Percentiles rank a stretch among this genome's conserved stretches.
Conservation (phyloP, 1,140 invertebrate species). For the Sarcophaga bullata region DNA sequence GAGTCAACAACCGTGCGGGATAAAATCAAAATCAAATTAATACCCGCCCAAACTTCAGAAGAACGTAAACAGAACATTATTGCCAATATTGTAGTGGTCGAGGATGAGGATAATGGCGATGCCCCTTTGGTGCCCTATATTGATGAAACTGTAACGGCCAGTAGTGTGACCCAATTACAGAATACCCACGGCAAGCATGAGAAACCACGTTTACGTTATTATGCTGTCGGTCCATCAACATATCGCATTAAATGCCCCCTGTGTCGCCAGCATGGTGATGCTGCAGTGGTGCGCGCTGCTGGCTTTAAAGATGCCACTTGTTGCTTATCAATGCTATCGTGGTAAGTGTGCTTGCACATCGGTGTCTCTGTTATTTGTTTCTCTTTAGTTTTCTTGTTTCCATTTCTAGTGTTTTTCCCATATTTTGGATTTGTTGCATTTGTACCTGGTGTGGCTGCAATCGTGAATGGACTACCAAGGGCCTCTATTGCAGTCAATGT, state of each 20-base stretch:
- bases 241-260: constrained; percentile 58
- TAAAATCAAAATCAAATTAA: constrained; percentile 54
- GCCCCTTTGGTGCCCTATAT: constrained; percentile 55
- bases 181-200: constrained; percentile 21
- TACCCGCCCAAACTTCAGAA: constrained; percentile 56
- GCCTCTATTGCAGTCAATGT: constrained; percentile 59
- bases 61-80: constrained; percentile 58
- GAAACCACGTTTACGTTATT: constrained; percentile 54
- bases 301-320: constrained; percentile 57
- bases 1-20: not conserved
- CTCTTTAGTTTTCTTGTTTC: not conserved
- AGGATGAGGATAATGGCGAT: constrained; percentile 49
- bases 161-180: constrained; percentile 43
- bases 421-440: constrained; percentile 62
- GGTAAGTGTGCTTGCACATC: no score
- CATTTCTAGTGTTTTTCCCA: constrained; percentile 51
- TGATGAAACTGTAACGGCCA: constrained; percentile 50
- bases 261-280: constrained; percentile 55
- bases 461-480: constrained; percentile 62
- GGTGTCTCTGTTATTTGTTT: not conserved
- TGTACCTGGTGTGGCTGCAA: constrained; percentile 63
- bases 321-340: no score
- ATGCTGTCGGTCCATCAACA: constrained; percentile 57
- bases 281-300: constrained; percentile 60
- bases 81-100: constrained; percentile 59